These are phyloP conservation scores for Xiphophorus couchianus DNA, from an alignment of 2,113 vertebrate genomes.

Conservation along the genomic window DNA sequence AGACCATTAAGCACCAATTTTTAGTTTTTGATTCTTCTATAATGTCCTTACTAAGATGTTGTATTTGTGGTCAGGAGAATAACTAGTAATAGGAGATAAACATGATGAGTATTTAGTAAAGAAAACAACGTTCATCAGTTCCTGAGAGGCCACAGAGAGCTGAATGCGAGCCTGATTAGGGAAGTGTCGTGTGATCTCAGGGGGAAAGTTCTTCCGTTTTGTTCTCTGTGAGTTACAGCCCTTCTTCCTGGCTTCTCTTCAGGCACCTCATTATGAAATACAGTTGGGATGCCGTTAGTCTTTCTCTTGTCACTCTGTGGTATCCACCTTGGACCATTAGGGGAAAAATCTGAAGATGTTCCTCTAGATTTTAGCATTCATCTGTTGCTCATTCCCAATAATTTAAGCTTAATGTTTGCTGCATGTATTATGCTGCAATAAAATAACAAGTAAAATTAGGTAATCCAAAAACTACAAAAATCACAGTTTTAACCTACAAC, in stretches of 20 bases:
- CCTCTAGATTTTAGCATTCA: background rate
- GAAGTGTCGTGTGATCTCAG: conserved; percentile 36
- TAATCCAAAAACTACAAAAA: background rate
- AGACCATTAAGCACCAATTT: too few relatives aligned
- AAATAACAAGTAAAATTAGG: background rate
- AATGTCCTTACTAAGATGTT: too few relatives aligned
- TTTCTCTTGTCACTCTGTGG: conserved; percentile 27
- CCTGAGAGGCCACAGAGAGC: conserved; percentile 19
- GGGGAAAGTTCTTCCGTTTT: conserved; percentile 53
- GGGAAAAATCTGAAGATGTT: conserved; percentile 20
- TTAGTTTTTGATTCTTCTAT: too few relatives aligned
- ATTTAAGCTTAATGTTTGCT: background rate
- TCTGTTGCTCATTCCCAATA: background rate
- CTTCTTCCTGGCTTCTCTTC: conserved; percentile 59
- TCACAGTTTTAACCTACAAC: background rate
- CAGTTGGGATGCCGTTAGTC: conserved; percentile 42
- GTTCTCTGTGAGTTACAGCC: conserved; percentile 53
- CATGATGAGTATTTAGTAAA: conserved; percentile 8
- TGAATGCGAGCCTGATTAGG: conserved; percentile 23
- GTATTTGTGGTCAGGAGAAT: too few relatives aligned
- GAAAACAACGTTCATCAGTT: conserved; percentile 10
- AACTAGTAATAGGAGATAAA: conserved; percentile 9
- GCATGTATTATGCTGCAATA: background rate
- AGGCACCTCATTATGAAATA: conserved; percentile 65
- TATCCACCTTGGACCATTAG: conserved; percentile 3